These are phyloP conservation scores for Melipona bicolor DNA, from an alignment of 2,888 invertebrate genomes.

Conservation along the genomic window DNA sequence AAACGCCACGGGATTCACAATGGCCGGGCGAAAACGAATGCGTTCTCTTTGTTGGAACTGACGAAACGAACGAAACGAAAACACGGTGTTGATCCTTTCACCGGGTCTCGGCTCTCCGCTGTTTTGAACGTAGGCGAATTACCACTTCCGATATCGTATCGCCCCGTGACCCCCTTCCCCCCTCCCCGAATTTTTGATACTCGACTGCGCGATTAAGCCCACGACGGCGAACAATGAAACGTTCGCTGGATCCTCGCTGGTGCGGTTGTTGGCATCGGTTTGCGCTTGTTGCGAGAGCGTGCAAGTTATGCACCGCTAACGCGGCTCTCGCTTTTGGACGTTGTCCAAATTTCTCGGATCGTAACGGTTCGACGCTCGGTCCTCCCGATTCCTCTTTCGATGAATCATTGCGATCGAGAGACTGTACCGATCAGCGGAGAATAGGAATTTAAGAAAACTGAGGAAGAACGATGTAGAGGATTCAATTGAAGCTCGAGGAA, in stretches of 20 bases:
- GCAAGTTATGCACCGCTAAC: conserved; percentile 72
- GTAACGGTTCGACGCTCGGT: conserved; percentile 74
- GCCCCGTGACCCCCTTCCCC: conserved; percentile 32
- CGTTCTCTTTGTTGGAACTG: background rate
- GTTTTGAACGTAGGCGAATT: conserved; percentile 54
- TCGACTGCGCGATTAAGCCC: conserved; percentile 58
- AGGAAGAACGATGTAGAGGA: too few relatives aligned
- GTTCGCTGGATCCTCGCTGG: conserved; percentile 50
- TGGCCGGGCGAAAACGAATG: background rate
- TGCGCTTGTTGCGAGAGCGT: conserved; percentile 64
- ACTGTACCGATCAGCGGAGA: background rate
- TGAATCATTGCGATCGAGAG: background rate
- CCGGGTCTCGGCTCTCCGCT: background rate
- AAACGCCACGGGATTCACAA: background rate
- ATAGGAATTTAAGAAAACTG: background rate
- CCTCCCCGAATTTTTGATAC: conserved; percentile 70
- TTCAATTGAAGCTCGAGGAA: background rate
- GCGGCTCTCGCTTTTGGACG: conserved; percentile 65
- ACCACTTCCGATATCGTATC: conserved; percentile 69
- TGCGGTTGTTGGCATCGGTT: conserved; percentile 59
- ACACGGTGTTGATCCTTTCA: background rate
- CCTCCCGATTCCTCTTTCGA: background rate
- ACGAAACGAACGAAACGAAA: background rate
- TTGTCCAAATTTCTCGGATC: conserved; percentile 70
- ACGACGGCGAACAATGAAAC: conserved; percentile 61